Evolutionary conservation across 2,113 vertebrate species (phyloP).

Genomic region (Osmerus eperlanus): DNA sequence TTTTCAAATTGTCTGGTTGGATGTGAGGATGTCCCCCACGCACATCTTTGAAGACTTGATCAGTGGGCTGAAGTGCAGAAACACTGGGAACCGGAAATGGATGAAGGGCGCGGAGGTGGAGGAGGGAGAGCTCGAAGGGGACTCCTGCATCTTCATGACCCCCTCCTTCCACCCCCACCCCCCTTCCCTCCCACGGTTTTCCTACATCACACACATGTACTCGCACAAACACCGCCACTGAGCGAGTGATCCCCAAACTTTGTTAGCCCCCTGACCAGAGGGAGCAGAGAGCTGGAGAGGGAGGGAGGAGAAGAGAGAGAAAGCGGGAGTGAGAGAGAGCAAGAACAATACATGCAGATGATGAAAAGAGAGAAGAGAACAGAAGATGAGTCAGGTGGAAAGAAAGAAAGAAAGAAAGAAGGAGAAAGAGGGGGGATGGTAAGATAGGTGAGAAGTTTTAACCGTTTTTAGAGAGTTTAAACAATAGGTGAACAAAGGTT

Average conservation of each 20-base stretch:
- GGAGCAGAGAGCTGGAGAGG: not conserved
- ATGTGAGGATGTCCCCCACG: slow-evolving; percentile 13
- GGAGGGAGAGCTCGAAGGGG: not conserved
- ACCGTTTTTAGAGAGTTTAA: not conserved
- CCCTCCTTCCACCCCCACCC: slow-evolving; percentile 23
- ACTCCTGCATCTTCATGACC: not conserved
- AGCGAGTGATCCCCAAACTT: not conserved
- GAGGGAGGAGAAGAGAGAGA: not conserved
- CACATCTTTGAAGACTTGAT: slow-evolving; percentile 26
- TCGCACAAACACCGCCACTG: not conserved
- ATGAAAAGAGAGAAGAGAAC: not conserved
- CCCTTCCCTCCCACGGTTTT: not conserved
- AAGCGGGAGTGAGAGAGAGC: not conserved
- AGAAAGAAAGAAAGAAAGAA: not conserved
- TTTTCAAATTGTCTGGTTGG: slow-evolving; percentile 25
- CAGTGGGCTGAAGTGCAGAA: slow-evolving; percentile 13
- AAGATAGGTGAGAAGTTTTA: not conserved
- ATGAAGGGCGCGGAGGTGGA: slow-evolving; percentile 13
- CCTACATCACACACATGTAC: not conserved
- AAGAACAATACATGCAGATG: not conserved
- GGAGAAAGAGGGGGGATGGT: not conserved
- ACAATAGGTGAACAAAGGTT: too few relatives aligned
- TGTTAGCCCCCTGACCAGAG: not conserved
- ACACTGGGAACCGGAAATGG: slow-evolving; percentile 11
- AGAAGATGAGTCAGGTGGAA: not conserved